A percentile compares a stretch with the other conserved stretches of the same genome.
Conservation (phyloP, 2,113 vertebrate genomes). For the Bubo blakistoni region DNA sequence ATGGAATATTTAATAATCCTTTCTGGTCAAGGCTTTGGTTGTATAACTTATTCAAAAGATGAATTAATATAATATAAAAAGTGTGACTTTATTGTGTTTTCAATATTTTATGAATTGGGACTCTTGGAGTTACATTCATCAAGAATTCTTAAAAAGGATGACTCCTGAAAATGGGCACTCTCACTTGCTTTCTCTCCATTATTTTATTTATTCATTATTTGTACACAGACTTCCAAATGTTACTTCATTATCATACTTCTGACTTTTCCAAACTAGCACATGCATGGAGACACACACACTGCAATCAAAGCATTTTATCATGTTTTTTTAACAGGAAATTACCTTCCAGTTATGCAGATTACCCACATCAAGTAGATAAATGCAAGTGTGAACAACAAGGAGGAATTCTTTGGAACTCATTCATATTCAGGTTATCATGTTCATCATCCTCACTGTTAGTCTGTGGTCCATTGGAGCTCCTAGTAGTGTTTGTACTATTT, state of each 20-base stretch:
- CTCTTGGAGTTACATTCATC: neutral
- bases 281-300: neutral
- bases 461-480: neutral
- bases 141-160: neutral
- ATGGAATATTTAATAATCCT: neutral
- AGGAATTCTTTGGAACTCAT: slow-evolving; percentile 43
- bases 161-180: neutral
- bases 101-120: neutral
- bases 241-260: neutral
- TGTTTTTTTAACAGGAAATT: slow-evolving; percentile 54
- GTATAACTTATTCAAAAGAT: neutral
- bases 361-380: slow-evolving; percentile 63
- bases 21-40: neutral
- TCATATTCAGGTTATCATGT: slow-evolving; percentile 39
- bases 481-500: neutral
- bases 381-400: slow-evolving; percentile 42
- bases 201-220: neutral
- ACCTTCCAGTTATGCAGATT: slow-evolving; percentile 69
- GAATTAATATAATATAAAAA: neutral
- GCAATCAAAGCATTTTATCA: slow-evolving; percentile 58
- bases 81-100: neutral
- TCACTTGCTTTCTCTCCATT: neutral
- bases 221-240: neutral
- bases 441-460: slow-evolving; percentile 39
- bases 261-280: neutral